A percentile compares a stretch with the other conserved stretches of the same genome.
These are phyloP conservation scores for Gila orcuttii DNA, from an alignment of 2,113 vertebrate genomes.

Conservation along the genomic window DNA sequence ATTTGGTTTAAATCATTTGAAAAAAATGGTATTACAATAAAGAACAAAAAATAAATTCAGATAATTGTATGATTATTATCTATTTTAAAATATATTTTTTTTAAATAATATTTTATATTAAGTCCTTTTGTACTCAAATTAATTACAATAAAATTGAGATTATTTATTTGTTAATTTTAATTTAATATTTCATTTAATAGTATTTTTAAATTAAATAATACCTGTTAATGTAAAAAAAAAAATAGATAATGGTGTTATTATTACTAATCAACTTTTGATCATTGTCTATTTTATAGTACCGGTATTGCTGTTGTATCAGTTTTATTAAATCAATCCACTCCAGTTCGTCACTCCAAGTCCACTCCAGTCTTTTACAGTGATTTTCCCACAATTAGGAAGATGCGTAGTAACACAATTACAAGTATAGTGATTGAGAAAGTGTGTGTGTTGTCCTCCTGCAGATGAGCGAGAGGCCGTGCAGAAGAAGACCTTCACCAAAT, in stretches of 20 bases:
- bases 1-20: background rate
- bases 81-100: background rate
- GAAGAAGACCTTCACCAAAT: slow-evolving; percentile 94
- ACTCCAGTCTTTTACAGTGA: background rate
- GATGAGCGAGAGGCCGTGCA: slow-evolving; percentile 92
- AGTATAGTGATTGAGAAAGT: too few relatives aligned
- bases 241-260: background rate
- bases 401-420: background rate
- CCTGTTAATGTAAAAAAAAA: too few relatives aligned
- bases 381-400: background rate
- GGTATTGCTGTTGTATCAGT: background rate
- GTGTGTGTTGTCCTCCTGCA: slow-evolving; percentile 54
- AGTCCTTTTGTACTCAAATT: background rate
- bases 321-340: too few relatives aligned
- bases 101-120: background rate
- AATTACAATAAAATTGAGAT: too few relatives aligned
- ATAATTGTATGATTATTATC: background rate
- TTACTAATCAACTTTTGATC: background rate
- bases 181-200: background rate
- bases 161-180: too few relatives aligned
- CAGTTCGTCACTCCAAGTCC: background rate
- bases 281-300: background rate
- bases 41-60: background rate
- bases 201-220: background rate
- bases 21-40: background rate